A percentile compares a stretch with the other conserved stretches of the same genome.
Conservation (phyloP, 2,113 vertebrate species). For the Egretta garzetta region DNA sequence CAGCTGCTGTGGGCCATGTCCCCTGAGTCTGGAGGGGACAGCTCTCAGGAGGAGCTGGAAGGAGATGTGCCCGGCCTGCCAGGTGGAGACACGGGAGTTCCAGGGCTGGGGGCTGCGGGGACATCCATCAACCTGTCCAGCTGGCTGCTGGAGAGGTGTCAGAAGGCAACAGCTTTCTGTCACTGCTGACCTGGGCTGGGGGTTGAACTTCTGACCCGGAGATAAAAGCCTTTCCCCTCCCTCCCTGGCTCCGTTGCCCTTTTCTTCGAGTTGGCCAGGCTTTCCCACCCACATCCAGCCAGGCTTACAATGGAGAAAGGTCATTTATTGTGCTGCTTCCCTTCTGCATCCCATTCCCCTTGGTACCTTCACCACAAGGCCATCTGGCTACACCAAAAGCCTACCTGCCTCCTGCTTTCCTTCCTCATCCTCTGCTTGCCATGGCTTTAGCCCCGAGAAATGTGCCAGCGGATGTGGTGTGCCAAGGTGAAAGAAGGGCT, state of each 20-base stretch:
- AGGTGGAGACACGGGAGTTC: not conserved
- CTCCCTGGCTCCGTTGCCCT: not conserved
- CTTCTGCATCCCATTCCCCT: not conserved
- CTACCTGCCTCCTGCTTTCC: not conserved
- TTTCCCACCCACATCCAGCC: not conserved
- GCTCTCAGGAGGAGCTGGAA: not conserved
- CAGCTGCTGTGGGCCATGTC: not conserved
- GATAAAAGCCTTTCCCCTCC: constrained; percentile 24
- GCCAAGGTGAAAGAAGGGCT: not conserved
- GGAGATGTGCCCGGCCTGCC: not conserved
- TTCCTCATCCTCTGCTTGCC: not conserved
- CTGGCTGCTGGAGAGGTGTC: constrained; percentile 23
- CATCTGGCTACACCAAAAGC: not conserved
- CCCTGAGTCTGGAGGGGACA: not conserved
- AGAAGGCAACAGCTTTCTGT: constrained; percentile 41
- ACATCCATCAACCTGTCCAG: constrained; percentile 28
- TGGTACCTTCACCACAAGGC: not conserved
- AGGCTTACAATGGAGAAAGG: not conserved
- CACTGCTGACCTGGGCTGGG: not conserved
- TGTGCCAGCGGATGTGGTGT: accelerated
- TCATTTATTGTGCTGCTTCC: not conserved
- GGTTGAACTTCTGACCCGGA: constrained; percentile 40
- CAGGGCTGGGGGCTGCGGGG: not conserved
- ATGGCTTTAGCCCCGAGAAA: not conserved
- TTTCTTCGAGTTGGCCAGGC: not conserved